Conservation (phyloP, 1,140 invertebrate genomes). For the Lamellibrachia luymesi region DNA sequence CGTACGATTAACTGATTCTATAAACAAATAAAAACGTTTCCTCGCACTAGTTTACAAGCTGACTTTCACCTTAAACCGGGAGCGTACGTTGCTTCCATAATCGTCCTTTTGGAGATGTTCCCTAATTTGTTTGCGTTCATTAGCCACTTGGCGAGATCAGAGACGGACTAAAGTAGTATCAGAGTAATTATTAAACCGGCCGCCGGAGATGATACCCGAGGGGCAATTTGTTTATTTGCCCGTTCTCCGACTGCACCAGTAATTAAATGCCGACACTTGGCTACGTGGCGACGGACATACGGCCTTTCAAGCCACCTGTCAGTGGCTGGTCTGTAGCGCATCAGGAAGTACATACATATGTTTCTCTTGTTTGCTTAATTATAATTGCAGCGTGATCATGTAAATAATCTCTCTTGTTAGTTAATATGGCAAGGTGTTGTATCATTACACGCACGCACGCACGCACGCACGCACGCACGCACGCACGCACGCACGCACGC, state of each 20-base stretch:
- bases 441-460: too few relatives aligned
- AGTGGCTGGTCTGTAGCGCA: background rate
- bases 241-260: background rate
- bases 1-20: background rate
- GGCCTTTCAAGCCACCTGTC: background rate
- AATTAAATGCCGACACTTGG: background rate
- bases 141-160: background rate
- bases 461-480: too few relatives aligned
- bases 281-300: background rate
- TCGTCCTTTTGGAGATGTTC: background rate
- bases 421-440: too few relatives aligned
- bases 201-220: background rate
- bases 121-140: background rate
- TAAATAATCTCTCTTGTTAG: too few relatives aligned
- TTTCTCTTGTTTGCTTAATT: background rate
- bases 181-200: constrained; percentile 1
- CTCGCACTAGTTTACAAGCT: background rate
- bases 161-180: background rate
- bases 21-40: background rate
- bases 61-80: background rate
- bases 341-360: background rate
- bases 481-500: too few relatives aligned
- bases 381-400: background rate
- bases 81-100: background rate
- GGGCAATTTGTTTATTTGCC: constrained; percentile 4